Base-by-base conservation (phyloP, 2,797 vertebrate genomes). In the Scarus forsteni region DNA sequence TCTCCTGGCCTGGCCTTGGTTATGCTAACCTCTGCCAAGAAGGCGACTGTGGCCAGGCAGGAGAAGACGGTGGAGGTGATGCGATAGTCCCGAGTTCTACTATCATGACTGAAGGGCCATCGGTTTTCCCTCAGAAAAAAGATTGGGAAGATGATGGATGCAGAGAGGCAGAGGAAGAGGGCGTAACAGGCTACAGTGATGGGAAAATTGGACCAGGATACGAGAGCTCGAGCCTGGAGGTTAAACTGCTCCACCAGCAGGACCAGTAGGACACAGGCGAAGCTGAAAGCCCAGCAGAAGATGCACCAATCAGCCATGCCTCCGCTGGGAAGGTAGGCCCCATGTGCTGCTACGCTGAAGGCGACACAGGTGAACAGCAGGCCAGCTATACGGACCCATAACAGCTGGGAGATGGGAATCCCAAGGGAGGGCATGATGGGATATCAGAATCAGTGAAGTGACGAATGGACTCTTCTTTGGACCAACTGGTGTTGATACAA, bases 231-330 rank as follows among this genome's bases (percentile, higher is more conserved):
- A 0, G 90, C 14, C 89, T 96, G 96, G 3, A 96, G 85, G 54
- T 93, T 90, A 0, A 83, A 75, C 10, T 93, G 60, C 90, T 97
- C 96, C 60, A 96, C 95, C 39, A 96, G 66, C 46, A 97, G 77
- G 13, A 98, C 93, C 76, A 97, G 44, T 15, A 96, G 74, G 12
- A 95, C 96, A 75, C 94, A 84, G 1, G 92, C 79, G 14, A 98
- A 98, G 86, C 96, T 96, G 84, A 96, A 95, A 6, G 91, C 95
- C 97, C 97, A 98, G 76, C 95, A 95, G 87, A 98, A 97, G 92
- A 97, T 94, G 86, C 94, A 95, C 95, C 95, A 95, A 85, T 96
- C 93, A 0, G 74, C 91, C 71, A 92, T 88, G 64, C 55, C 59
- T 0, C 53, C 43, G 0, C 0, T 0, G 6, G 0, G 0, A 10